Conservation (phyloP, 2,888 invertebrate species). For the Ochropleura plecta region DNA sequence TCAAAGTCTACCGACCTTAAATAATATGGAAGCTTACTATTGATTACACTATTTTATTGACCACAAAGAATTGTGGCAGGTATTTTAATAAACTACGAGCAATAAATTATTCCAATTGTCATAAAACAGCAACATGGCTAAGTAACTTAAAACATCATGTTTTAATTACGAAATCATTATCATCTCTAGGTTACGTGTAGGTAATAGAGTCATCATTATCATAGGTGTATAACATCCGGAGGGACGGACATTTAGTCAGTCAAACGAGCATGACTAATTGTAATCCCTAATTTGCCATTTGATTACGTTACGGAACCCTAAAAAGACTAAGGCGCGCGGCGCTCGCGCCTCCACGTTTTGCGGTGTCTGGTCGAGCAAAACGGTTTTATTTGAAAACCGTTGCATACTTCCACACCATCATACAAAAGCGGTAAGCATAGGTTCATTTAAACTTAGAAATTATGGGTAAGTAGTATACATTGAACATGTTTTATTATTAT, state of each 20-base stretch:
- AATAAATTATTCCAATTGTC: too few relatives aligned
- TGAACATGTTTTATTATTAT: background rate
- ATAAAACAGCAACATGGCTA: background rate
- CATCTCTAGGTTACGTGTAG: background rate
- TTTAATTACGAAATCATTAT: background rate
- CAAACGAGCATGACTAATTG: conserved; percentile 2
- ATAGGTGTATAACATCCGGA: background rate
- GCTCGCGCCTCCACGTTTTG: background rate
- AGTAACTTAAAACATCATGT: background rate
- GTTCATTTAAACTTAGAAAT: conserved; percentile 1
- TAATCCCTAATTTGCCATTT: background rate
- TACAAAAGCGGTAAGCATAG: background rate
- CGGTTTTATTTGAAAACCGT: conserved; percentile 7
- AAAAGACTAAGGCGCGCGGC: background rate
- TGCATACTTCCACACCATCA: background rate
- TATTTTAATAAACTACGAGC: too few relatives aligned
- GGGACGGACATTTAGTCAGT: background rate
- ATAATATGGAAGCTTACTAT: background rate
- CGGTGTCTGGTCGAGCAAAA: conserved; percentile 2
- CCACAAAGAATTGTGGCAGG: too few relatives aligned
- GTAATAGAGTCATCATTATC: background rate
- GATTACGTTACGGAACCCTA: background rate
- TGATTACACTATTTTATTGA: background rate
- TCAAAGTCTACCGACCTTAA: background rate
- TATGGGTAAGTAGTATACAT: background rate